Conservation (phyloP, 2,888 invertebrate genomes). For the Coleophora flavipennella region DNA sequence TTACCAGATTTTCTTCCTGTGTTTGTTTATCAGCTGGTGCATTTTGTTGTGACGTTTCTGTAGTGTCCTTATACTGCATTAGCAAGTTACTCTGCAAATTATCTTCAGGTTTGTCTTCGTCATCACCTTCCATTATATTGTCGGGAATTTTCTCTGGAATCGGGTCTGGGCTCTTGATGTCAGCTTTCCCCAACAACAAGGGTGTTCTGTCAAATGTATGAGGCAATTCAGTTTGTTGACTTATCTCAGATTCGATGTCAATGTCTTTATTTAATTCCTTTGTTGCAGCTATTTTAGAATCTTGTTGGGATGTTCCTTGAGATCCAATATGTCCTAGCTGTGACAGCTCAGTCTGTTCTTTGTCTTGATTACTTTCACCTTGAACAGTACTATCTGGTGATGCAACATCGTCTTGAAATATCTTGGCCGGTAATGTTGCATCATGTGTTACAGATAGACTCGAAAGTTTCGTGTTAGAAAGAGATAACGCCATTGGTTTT, state of each 20-base stretch:
- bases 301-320: conserved; percentile 18
- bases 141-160: conserved; percentile 68
- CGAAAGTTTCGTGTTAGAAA: conserved; percentile 68
- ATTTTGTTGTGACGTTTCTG: conserved; percentile 32
- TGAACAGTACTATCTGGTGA: conserved; percentile 70
- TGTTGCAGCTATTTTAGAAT: conserved; percentile 16
- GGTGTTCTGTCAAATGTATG: conserved; percentile 56
- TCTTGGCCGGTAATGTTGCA: conserved; percentile 75
- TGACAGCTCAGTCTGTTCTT: conserved; percentile 27
- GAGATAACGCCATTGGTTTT: conserved; percentile 64
- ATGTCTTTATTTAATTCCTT: conserved; percentile 51
- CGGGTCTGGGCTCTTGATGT: conserved; percentile 65
- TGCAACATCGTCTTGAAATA: conserved; percentile 77
- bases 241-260: conserved; percentile 65
- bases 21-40: conserved; percentile 19
- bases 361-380: conserved; percentile 34
- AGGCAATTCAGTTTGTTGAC: conserved; percentile 64
- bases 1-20: conserved; percentile 52
- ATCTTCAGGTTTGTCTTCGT: conserved; percentile 62
- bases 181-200: conserved; percentile 56
- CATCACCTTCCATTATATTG: conserved; percentile 63
- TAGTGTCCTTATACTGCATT: conserved; percentile 41
- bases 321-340: conserved; percentile 35
- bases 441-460: conserved; percentile 72
- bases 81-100: conserved; percentile 41